A percentile compares a stretch with the other conserved stretches of the same genome.
Evolutionary conservation across 1,140 invertebrate genomes (phyloP).

Genomic region (Mylabris phalerata): DNA sequence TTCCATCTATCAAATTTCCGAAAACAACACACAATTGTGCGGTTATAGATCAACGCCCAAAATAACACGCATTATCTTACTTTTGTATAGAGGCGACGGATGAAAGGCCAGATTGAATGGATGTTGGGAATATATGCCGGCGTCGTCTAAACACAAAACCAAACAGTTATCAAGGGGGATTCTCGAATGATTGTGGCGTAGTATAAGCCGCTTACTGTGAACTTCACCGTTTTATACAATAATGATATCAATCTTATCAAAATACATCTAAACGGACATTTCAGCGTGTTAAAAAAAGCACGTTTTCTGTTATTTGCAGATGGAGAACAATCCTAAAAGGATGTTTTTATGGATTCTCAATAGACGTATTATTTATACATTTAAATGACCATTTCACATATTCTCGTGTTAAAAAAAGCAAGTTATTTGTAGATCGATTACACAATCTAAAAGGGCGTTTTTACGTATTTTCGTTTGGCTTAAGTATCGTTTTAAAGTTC

Average conservation of each 20-base stretch:
- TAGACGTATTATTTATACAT: too few species aligned
- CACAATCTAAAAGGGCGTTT: too few species aligned
- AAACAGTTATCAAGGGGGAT: background rate
- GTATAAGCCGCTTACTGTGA: background rate
- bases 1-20: conserved; percentile 5
- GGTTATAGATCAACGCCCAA: background rate
- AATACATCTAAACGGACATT: background rate
- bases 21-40: conserved; percentile 1
- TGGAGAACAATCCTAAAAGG: too few species aligned
- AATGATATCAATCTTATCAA: background rate
- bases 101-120: conserved; percentile 18
- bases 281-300: background rate
- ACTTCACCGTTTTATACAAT: too few species aligned
- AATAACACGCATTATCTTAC: conserved; percentile 19
- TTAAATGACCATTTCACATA: background rate
- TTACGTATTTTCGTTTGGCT: too few species aligned
- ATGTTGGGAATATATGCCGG: background rate
- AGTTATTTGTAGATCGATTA: too few species aligned
- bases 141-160: background rate
- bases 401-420: background rate
- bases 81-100: conserved; percentile 9
- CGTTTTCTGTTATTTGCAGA: too few species aligned
- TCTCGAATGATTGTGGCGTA: background rate
- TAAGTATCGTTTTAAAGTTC: too few species aligned
- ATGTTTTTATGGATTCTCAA: too few species aligned